phyloP scores from a whole-genome alignment of 2,888 invertebrate genomes.

The Drosophila heteroneura region DNA sequence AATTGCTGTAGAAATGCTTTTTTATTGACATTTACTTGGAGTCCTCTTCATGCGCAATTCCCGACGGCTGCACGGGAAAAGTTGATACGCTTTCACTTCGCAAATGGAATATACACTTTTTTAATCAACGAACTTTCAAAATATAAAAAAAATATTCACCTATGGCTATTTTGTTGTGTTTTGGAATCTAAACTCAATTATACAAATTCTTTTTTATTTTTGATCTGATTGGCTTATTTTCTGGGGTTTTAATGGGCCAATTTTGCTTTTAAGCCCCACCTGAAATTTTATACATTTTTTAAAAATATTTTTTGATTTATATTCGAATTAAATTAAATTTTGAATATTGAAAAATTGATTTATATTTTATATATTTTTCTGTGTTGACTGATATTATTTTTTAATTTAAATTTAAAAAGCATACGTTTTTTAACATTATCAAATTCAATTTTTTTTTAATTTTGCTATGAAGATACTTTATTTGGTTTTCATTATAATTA shows the following conservation, averaged over 20 bases:
- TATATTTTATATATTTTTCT: background rate
- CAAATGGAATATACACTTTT: background rate
- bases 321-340: background rate
- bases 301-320: background rate
- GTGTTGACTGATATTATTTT: background rate
- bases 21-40: conserved; percentile 76
- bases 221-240: background rate
- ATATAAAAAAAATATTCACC: background rate
- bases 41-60: conserved; percentile 52
- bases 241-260: background rate
- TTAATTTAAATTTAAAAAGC: background rate
- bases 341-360: background rate
- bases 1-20: conserved; percentile 76
- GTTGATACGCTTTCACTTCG: background rate
- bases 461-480: background rate
- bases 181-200: background rate
- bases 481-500: background rate
- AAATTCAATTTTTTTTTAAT: background rate
- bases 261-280: background rate
- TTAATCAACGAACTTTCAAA: background rate
- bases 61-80: conserved; percentile 9
- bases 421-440: no score
- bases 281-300: background rate
- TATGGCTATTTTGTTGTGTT: background rate
- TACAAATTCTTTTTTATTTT: background rate